phyloP scores from a whole-genome alignment of 2,888 invertebrate species.

The Encarsia formosa region DNA sequence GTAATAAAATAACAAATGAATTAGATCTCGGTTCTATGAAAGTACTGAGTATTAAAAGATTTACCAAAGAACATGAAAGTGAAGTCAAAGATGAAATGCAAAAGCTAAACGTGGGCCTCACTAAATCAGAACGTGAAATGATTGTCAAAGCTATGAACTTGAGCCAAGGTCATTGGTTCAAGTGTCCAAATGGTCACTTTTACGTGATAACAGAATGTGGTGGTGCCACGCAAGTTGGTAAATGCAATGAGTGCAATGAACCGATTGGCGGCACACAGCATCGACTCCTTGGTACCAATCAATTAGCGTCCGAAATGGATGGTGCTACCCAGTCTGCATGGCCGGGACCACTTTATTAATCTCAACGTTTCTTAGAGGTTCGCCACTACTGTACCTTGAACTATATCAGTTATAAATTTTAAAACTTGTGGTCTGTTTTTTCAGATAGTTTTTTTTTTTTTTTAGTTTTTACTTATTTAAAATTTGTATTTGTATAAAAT shows the following conservation, averaged over 20 bases:
- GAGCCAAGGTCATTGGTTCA: conserved; percentile 7
- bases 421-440: too few relatives aligned
- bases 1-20: not conserved
- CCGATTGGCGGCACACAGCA: not conserved
- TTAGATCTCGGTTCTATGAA: not conserved
- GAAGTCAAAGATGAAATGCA: not conserved
- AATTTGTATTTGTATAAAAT: too few relatives aligned
- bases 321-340: conserved; percentile 1
- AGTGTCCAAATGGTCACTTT: conserved; percentile 12
- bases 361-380: too few relatives aligned
- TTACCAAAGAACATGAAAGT: not conserved
- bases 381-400: too few relatives aligned
- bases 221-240: not conserved
- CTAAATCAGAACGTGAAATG: not conserved
- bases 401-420: too few relatives aligned
- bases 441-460: too few relatives aligned
- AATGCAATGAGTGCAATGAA: conserved; percentile 4
- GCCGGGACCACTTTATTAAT: not conserved
- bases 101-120: not conserved
- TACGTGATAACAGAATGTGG: conserved; percentile 7
- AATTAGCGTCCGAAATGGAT: conserved; percentile 3
- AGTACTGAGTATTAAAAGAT: not conserved
- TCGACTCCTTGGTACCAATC: not conserved
- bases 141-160: conserved; percentile 6
- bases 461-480: too few relatives aligned